A percentile compares a stretch with the other conserved stretches of the same genome.
phyloP scores from a whole-genome alignment of 2,888 invertebrate genomes.

The Lepetodrilus schrolli region DNA sequence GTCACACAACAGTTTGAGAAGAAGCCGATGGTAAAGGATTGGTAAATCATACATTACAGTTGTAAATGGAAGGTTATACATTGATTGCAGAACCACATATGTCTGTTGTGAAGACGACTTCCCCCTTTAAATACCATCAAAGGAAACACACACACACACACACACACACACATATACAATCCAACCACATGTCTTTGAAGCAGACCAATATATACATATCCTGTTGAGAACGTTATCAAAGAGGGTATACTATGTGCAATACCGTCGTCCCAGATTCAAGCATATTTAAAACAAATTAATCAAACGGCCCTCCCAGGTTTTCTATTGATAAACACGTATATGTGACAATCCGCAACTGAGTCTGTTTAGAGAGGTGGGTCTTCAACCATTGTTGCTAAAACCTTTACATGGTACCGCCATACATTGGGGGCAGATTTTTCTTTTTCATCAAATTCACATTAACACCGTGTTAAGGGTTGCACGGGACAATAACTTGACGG shows the following conservation, averaged over 20 bases:
- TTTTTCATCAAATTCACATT: constrained; percentile 22
- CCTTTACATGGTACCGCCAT: background rate
- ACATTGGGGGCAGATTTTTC: background rate
- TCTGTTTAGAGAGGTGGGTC: background rate
- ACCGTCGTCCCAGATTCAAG: background rate
- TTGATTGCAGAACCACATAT: too few relatives aligned
- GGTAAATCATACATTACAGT: too few relatives aligned
- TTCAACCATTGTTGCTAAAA: background rate
- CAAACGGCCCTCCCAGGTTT: background rate
- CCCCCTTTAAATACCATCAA: too few relatives aligned
- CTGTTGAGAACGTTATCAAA: background rate
- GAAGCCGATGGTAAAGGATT: too few relatives aligned
- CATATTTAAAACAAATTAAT: constrained; percentile 9
- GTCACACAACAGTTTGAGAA: too few relatives aligned
- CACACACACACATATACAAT: too few relatives aligned
- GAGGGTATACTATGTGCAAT: background rate
- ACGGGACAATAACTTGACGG: background rate
- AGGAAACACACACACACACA: too few relatives aligned
- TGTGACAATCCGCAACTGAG: background rate
- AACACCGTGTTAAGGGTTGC: background rate
- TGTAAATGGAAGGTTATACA: too few relatives aligned
- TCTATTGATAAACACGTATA: constrained; percentile 16
- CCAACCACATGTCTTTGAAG: background rate
- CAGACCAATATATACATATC: background rate
- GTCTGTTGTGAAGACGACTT: too few relatives aligned